Percentiles rank a stretch among this genome's conserved stretches.
phyloP scores from a whole-genome alignment of 2,888 invertebrate genomes.

The Calliphora vomitoria region DNA sequence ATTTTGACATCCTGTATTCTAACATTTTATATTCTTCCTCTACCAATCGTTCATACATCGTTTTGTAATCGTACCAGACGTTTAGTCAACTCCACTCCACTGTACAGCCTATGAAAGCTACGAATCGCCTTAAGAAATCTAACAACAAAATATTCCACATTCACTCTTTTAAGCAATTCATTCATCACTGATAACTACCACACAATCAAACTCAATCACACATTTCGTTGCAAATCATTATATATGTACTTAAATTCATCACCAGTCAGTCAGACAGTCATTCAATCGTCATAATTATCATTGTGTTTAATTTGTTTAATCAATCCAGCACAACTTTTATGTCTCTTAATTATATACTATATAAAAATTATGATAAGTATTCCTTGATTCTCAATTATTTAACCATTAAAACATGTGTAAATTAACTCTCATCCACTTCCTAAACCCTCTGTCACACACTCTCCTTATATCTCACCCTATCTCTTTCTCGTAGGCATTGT shows the following conservation, averaged over 20 bases:
- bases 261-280: constrained; percentile 55
- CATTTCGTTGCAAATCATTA: constrained; percentile 47
- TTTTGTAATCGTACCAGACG: too few species aligned
- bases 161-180: background rate
- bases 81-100: too few species aligned
- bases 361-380: background rate
- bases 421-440: background rate
- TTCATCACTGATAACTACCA: constrained; percentile 10
- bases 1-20: too few species aligned
- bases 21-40: too few species aligned
- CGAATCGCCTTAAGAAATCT: background rate
- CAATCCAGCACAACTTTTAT: constrained; percentile 71
- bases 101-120: background rate
- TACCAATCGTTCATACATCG: too few species aligned
- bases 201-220: constrained; percentile 9
- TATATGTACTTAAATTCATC: background rate
- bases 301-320: constrained; percentile 23
- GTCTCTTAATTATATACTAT: constrained; percentile 28
- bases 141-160: background rate
- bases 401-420: background rate
- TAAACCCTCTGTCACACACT: background rate
- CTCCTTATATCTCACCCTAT: background rate
- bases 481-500: constrained; percentile 45
- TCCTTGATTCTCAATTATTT: background rate
- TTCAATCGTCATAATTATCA: constrained; percentile 27